phyloP scores from a whole-genome alignment of 2,113 vertebrate genomes.

The Tychaedon coryphoeus region DNA sequence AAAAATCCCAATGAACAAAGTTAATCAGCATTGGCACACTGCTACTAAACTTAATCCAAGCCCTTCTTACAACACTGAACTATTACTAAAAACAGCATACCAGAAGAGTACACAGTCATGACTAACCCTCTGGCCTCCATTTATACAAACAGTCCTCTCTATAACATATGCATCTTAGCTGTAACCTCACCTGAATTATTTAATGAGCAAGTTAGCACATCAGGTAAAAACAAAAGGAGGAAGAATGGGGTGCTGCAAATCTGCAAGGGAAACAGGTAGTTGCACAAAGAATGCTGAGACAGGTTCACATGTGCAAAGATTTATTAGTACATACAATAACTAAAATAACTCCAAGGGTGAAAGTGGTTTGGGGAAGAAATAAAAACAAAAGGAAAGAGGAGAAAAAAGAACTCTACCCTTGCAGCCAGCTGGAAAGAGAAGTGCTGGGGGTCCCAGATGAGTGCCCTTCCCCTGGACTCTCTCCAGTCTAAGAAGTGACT shows the following conservation, averaged over 20 bases:
- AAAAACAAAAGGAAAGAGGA: neutral
- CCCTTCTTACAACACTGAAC: neutral
- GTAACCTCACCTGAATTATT: neutral
- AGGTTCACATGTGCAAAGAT: neutral
- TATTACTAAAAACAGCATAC: neutral
- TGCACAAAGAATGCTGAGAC: neutral
- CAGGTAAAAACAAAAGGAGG: accelerated
- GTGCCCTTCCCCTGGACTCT: neutral
- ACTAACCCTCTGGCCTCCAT: neutral
- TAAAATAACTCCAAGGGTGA: neutral
- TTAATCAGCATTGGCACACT: neutral
- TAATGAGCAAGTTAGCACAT: neutral
- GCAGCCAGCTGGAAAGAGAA: accelerated
- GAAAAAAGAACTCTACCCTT: neutral
- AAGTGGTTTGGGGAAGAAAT: neutral
- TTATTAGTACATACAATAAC: neutral
- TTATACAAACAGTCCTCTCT: neutral
- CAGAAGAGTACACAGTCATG: neutral
- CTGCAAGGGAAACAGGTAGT: neutral
- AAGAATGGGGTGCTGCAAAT: neutral
- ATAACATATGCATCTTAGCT: neutral
- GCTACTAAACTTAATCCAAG: neutral
- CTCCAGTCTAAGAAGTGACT: neutral
- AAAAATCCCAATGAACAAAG: neutral
- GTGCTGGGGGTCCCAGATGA: neutral